Evolutionary conservation across 1,140 invertebrate species (phyloP), one percentile per base, ranked within the genome.

Genomic region (Aphelinus atriplicis): DNA sequence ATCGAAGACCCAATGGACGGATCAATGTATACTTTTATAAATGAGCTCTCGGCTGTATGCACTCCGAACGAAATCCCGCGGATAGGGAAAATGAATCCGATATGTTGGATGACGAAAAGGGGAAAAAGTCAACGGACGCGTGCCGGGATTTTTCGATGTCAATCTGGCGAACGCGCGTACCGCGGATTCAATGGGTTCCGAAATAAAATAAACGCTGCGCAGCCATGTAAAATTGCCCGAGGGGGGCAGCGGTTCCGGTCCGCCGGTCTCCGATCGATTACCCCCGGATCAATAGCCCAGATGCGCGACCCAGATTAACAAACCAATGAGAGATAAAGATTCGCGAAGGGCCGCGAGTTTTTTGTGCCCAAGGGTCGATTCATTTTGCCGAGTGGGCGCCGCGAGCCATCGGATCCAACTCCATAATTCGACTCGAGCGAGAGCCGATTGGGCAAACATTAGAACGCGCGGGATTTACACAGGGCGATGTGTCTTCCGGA

Each of bases 401-500:
- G 60, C 70, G 53, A 56, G 64, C 47, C 46, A 26, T 26, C 26
- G 0, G 26, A 26, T 42, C 51, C 43, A 62, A 9, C 60, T 71
- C 45, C 26, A 63, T 62, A 47, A 71, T 71, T 62, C 51, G n/a
- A 45, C 26, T 26, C 26, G 26, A 26, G 26, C 26, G 26, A 55
- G 42, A 53, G 43, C 9, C 50, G 9, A 63, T 61, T 71, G 58
- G 69, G 60, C 57, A 55, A 71, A 63, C 48, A 51, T 71, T 71
- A 63, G 43, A 63, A 10, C 45, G n/a, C 60, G 10, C 42, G 62
- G 70, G 64, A 65, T 72, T 72, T 72, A 72, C 26, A 26, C 70
- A 72, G 70, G 45, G 62, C 61, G 70, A 72, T 72, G 62, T 53
- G 53, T 65, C 70, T 65, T 72, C 70, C 26, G 26, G 70, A 71